A percentile compares a stretch with the other conserved stretches of the same genome.
These are phyloP conservation scores for Falco rusticolus DNA, from an alignment of 2,797 vertebrate species.

Conservation along the genomic window DNA sequence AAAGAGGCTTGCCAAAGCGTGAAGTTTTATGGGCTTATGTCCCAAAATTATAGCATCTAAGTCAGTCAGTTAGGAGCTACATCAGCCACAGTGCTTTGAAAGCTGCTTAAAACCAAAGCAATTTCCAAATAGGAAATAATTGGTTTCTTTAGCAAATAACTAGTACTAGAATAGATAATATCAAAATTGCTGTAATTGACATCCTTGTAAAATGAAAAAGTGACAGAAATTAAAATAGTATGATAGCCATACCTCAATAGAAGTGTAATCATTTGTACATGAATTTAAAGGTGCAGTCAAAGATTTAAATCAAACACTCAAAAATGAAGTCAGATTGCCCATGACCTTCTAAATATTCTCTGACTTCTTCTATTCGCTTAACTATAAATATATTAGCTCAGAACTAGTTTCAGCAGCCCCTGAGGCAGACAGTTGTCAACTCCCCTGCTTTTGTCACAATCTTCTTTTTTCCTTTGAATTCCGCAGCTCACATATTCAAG, in stretches of 20 bases:
- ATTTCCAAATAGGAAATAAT: neutral
- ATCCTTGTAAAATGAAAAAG: neutral
- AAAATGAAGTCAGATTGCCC: neutral
- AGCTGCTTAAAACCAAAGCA: neutral
- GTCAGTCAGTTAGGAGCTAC: neutral
- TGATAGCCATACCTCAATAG: neutral
- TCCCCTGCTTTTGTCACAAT: neutral
- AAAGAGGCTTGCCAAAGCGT: neutral
- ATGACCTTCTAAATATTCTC: neutral
- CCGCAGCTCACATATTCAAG: neutral
- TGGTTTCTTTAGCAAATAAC: neutral
- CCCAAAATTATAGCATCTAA: conserved; percentile 38
- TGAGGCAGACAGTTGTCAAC: neutral
- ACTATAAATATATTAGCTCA: neutral
- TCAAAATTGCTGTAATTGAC: neutral
- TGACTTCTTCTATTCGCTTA: neutral
- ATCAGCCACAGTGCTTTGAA: neutral
- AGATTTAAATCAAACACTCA: neutral
- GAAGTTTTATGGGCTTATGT: conserved; percentile 62
- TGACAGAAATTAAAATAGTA: neutral
- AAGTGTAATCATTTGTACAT: neutral
- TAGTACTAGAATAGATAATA: neutral
- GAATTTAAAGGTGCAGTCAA: neutral
- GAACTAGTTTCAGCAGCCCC: neutral
- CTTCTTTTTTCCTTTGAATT: neutral